phyloP scores from a whole-genome alignment of 2,888 invertebrate species.

The Syrphus vitripennis region DNA sequence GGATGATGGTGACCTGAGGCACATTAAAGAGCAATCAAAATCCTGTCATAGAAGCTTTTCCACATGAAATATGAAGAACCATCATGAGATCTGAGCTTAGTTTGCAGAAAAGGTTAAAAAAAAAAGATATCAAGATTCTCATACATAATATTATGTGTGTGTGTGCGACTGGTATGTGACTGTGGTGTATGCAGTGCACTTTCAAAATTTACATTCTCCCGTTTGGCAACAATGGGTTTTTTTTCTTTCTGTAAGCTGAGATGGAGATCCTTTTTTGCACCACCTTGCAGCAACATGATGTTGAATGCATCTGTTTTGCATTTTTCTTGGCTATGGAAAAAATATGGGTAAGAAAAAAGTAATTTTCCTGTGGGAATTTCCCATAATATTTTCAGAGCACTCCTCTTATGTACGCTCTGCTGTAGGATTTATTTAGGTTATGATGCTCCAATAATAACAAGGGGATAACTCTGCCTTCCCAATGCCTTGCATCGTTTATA shows the following conservation, averaged over 20 bases:
- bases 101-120: not conserved
- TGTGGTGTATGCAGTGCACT: slow-evolving; percentile 9
- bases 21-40: slow-evolving; percentile 72
- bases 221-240: slow-evolving; percentile 17
- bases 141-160: not conserved
- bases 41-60: slow-evolving; percentile 70
- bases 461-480: not conserved
- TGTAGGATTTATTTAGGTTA: slow-evolving; percentile 67
- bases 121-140: not conserved
- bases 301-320: slow-evolving; percentile 68
- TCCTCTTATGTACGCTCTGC: slow-evolving; percentile 16
- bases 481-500: not conserved
- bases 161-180: not conserved
- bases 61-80: slow-evolving; percentile 70
- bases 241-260: slow-evolving; percentile 15
- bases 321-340: slow-evolving; percentile 32
- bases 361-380: slow-evolving; percentile 68
- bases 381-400: slow-evolving; percentile 47
- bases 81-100: slow-evolving; percentile 63
- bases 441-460: slow-evolving; percentile 63
- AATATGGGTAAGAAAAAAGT: not conserved
- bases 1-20: slow-evolving; percentile 67
- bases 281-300: slow-evolving; percentile 24
- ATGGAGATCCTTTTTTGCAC: slow-evolving; percentile 45
- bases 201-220: slow-evolving; percentile 44